Conservation (phyloP, 1,140 invertebrate genomes). For the Diorhabda sublineata region DNA sequence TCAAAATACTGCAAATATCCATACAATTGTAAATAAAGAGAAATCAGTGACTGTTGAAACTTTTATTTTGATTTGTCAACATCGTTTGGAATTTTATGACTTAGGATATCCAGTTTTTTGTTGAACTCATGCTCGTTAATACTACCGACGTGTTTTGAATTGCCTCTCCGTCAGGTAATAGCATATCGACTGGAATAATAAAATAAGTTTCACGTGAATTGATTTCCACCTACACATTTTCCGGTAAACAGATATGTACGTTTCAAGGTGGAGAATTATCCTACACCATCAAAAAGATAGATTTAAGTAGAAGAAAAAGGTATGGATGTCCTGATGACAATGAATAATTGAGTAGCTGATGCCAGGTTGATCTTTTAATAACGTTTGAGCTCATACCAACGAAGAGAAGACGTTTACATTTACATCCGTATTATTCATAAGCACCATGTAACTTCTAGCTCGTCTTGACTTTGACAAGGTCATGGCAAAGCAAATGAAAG, state of each 20-base stretch:
- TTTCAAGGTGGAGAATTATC: neutral
- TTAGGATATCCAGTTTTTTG: neutral
- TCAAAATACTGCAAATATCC: too few relatives aligned
- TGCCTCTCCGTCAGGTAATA: neutral
- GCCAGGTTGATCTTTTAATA: too few relatives aligned
- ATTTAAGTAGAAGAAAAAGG: neutral
- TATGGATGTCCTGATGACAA: too few relatives aligned
- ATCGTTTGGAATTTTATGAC: neutral
- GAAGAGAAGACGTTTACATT: too few relatives aligned
- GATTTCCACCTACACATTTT: constrained; percentile 7
- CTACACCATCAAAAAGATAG: neutral
- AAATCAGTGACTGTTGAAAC: too few relatives aligned
- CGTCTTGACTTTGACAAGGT: too few relatives aligned
- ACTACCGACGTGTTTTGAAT: neutral
- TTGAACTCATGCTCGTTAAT: neutral
- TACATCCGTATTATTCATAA: too few relatives aligned
- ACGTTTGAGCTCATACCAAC: too few relatives aligned
- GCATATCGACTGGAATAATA: constrained; percentile 1
- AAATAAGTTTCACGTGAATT: neutral
- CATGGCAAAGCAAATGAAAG: too few relatives aligned
- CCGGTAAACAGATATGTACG: neutral
- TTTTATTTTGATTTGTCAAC: neutral
- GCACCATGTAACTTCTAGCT: too few relatives aligned
- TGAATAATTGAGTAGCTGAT: too few relatives aligned
- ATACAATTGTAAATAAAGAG: too few relatives aligned